Evolutionary conservation across 2,888 invertebrate species (phyloP).

Genomic region (Sesamia inferens): DNA sequence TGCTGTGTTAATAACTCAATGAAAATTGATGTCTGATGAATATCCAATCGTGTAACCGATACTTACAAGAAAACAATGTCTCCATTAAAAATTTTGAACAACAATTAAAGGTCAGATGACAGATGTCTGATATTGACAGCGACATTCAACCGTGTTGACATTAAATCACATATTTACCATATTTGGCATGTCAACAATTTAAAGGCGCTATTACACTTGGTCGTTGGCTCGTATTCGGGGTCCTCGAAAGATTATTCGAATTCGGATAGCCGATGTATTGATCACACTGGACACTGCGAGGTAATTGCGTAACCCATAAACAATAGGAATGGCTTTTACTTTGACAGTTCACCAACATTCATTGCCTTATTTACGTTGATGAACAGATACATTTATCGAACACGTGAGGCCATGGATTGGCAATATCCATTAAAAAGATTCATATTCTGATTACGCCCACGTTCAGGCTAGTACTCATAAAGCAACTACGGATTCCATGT

Average conservation of each 20-base stretch:
- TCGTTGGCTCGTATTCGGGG: neutral
- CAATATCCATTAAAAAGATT: neutral
- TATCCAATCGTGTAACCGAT: constrained; percentile 34
- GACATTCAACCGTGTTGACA: constrained; percentile 58
- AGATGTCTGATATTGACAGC: constrained; percentile 54
- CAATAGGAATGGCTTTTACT: neutral
- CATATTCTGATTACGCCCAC: neutral
- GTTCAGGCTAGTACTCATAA: too few species aligned
- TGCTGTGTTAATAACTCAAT: constrained; percentile 33
- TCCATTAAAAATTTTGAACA: constrained; percentile 36
- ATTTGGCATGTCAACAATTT: constrained; percentile 43
- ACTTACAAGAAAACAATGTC: constrained; percentile 37
- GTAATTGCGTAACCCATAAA: neutral
- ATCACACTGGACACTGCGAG: neutral
- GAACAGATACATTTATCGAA: neutral
- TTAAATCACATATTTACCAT: constrained; percentile 63
- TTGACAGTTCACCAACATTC: neutral
- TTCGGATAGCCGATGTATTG: neutral
- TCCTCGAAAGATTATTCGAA: neutral
- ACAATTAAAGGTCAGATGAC: constrained; percentile 58
- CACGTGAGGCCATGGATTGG: neutral
- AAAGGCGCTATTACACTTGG: neutral
- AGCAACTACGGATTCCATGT: neutral
- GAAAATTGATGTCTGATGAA: constrained; percentile 21
- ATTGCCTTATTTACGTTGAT: neutral